Conservation (phyloP, 2,797 vertebrate genomes). For the Peromyscus aztecus region DNA sequence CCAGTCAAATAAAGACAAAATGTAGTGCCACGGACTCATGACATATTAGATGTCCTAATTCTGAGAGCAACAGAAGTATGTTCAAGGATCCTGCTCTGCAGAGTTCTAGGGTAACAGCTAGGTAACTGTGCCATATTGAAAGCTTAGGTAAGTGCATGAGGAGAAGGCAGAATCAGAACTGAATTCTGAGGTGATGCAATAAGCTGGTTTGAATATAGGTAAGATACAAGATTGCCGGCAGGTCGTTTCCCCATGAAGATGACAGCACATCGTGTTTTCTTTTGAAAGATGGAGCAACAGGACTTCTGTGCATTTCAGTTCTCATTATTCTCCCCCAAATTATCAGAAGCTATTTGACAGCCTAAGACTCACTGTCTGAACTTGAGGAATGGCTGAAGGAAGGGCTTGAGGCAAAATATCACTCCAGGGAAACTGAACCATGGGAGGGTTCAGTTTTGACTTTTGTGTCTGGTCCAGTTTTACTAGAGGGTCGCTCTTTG, state of each 20-base stretch:
- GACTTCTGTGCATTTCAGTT: conserved; percentile 2
- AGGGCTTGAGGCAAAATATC: conserved; percentile 64
- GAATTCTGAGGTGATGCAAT: not conserved
- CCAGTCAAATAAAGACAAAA: conserved; percentile 35
- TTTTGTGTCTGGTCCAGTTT: conserved; percentile 71
- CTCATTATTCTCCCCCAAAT: conserved; percentile 44
- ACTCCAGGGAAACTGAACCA: conserved; percentile 30
- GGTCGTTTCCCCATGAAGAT: not conserved
- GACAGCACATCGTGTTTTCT: not conserved
- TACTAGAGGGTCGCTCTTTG: conserved; percentile 76
- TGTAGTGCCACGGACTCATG: not conserved
- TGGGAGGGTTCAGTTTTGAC: conserved; percentile 62
- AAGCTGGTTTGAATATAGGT: not conserved
- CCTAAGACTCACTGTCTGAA: conserved; percentile 58
- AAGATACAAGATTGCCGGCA: not conserved
- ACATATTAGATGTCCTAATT: not conserved
- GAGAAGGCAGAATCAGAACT: not conserved
- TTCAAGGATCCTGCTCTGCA: not conserved
- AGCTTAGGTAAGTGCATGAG: not conserved
- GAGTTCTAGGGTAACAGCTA: not conserved
- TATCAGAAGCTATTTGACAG: conserved; percentile 58
- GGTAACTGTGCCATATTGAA: not conserved
- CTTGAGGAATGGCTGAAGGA: conserved; percentile 54
- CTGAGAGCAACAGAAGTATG: not conserved
- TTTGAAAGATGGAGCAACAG: conserved; percentile 41